phyloP scores from a whole-genome alignment of 2,797 vertebrate genomes.

The Alauda arvensis region DNA sequence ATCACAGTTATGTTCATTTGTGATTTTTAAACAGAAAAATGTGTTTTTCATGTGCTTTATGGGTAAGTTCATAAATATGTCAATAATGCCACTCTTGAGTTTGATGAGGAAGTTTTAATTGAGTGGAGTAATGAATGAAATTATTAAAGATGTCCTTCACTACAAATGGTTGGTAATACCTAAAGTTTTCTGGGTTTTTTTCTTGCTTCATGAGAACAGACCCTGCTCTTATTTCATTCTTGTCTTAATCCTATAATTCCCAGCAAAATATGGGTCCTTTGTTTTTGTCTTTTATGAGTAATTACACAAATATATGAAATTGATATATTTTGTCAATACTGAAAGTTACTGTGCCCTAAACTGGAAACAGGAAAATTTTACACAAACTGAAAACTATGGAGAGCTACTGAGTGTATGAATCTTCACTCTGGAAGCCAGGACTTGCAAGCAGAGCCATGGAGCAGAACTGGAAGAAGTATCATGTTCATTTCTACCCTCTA shows the following conservation, averaged over 20 bases:
- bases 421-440: neutral
- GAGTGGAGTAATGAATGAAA: neutral
- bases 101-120: neutral
- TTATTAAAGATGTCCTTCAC: neutral
- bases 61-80: neutral
- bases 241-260: neutral
- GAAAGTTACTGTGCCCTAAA: neutral
- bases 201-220: neutral
- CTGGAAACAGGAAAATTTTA: neutral
- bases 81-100: neutral
- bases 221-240: neutral
- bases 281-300: fast-evolving
- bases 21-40: neutral
- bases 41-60: neutral
- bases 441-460: neutral
- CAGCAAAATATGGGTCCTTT: neutral
- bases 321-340: neutral
- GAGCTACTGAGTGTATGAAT: neutral
- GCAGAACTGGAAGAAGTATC: neutral
- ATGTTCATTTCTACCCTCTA: neutral
- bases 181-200: neutral
- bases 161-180: neutral
- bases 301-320: neutral
- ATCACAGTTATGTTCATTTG: neutral
- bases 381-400: neutral